Percentiles rank a stretch among this genome's conserved stretches.
phyloP scores from a whole-genome alignment of 2,797 vertebrate genomes.

The Arrhamphus sclerolepis region DNA sequence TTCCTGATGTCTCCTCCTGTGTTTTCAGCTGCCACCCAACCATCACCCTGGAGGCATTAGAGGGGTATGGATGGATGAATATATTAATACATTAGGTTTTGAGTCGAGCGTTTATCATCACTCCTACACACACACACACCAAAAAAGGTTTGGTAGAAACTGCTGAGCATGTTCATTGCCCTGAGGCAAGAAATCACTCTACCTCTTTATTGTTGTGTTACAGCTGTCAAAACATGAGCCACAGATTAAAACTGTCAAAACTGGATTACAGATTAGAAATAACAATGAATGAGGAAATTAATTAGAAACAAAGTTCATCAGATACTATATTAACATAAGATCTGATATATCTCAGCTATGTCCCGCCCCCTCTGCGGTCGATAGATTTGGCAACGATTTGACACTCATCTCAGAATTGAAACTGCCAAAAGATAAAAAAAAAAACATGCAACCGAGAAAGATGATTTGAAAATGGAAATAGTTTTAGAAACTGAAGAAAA shows the following conservation, averaged over 20 bases:
- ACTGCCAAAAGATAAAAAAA: too few species aligned
- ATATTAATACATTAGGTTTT: conserved; percentile 35
- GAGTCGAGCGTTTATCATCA: conserved; percentile 11
- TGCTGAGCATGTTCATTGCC: conserved; percentile 44
- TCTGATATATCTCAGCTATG: too few species aligned
- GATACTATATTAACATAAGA: too few species aligned
- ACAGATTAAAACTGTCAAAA: conserved; percentile 1
- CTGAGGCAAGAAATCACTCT: conserved; percentile 26
- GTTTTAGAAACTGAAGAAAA: too few species aligned
- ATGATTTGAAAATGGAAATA: too few species aligned
- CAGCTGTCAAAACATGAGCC: conserved; percentile 21
- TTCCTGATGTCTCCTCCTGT: conserved; percentile 34
- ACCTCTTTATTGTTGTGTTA: conserved; percentile 15
- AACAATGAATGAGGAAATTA: background rate
- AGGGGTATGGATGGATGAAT: conserved; percentile 36
- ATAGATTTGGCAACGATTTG: too few species aligned
- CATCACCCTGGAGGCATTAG: conserved; percentile 26
- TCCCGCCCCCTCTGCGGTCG: too few species aligned
- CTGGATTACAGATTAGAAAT: background rate
- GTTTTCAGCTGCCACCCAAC: conserved; percentile 24
- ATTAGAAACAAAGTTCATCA: background rate
- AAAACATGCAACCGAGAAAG: too few species aligned
- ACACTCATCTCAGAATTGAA: too few species aligned
- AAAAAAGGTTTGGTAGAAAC: conserved; percentile 27
- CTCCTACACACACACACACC: conserved; percentile 4